These are phyloP conservation scores for Micromesistius poutassou DNA, from an alignment of 2,797 vertebrate species.

Conservation along the genomic window DNA sequence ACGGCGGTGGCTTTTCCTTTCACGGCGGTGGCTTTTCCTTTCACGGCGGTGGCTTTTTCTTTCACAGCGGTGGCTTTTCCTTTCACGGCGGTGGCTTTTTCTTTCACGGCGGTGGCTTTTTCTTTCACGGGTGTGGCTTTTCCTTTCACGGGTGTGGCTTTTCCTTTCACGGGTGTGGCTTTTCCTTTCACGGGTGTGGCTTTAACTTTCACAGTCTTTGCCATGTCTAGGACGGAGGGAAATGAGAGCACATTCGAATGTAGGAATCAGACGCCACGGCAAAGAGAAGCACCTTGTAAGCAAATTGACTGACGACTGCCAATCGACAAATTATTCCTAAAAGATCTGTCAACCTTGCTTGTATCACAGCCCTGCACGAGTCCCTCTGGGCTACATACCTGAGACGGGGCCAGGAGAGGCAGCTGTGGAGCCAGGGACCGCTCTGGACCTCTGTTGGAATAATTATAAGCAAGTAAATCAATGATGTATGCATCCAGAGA, in stretches of 20 bases:
- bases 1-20: conserved; percentile 31
- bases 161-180: conserved; percentile 27
- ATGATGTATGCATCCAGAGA: not conserved
- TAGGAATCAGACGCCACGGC: not conserved
- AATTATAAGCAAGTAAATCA: not conserved
- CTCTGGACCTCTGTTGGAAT: not conserved
- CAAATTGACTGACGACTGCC: too few relatives aligned
- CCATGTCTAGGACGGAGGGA: conserved; percentile 15
- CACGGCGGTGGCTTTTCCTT: not conserved
- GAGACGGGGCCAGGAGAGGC: not conserved
- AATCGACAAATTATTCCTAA: not conserved
- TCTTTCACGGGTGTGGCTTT: too few relatives aligned
- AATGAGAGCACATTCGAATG: not conserved
- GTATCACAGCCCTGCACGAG: not conserved
- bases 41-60: too few relatives aligned
- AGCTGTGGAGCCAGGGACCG: not conserved
- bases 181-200: conserved; percentile 30
- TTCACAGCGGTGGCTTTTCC: conserved; percentile 26
- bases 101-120: conserved; percentile 21
- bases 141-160: conserved; percentile 19
- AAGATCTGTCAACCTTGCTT: not conserved
- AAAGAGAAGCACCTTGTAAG: not conserved
- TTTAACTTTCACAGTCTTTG: conserved; percentile 16
- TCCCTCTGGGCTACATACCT: not conserved
- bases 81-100: conserved; percentile 30